Evolutionary conservation across 2,113 vertebrate genomes (phyloP).

Genomic region (Perccottus glenii): DNA sequence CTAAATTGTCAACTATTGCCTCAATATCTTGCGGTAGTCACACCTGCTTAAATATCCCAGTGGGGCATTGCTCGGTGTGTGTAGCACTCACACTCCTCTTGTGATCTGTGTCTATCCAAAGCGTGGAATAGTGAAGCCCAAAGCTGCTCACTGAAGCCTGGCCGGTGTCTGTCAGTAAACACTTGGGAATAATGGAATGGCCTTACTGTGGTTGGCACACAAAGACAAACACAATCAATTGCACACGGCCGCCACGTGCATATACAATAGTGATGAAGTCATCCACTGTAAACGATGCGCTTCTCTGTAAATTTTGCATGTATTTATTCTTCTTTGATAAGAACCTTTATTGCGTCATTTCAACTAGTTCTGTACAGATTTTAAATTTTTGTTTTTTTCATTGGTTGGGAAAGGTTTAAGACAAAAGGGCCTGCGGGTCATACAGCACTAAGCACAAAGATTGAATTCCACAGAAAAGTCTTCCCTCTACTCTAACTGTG

Average conservation of each 20-base stretch:
- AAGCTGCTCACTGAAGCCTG: slow-evolving; percentile 61
- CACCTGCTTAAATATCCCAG: slow-evolving; percentile 23
- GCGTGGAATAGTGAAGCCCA: slow-evolving; percentile 56
- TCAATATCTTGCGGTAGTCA: slow-evolving; percentile 17
- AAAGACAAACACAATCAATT: slow-evolving; percentile 6
- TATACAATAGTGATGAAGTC: slow-evolving; percentile 19
- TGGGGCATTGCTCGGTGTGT: slow-evolving; percentile 7
- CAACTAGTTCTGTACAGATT: neutral
- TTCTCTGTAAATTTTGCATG: slow-evolving; percentile 19
- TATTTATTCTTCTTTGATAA: slow-evolving; percentile 3
- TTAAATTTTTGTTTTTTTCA: neutral
- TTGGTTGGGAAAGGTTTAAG: neutral
- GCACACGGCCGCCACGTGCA: slow-evolving; percentile 6
- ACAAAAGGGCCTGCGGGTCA: neutral
- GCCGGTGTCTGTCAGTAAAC: slow-evolving; percentile 57
- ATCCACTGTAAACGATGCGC: slow-evolving; percentile 20
- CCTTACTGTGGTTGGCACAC: slow-evolving; percentile 21
- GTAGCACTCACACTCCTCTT: slow-evolving; percentile 23
- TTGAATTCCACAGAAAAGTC: neutral
- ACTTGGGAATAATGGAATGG: slow-evolving; percentile 52
- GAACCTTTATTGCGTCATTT: neutral
- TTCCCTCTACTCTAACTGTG: neutral
- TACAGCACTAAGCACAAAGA: neutral
- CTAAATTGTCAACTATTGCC: slow-evolving; percentile 7
- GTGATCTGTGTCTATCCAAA: slow-evolving; percentile 53